Evolutionary conservation across 2,797 vertebrate genomes (phyloP).

Genomic region (Brachymystax lenok): DNA sequence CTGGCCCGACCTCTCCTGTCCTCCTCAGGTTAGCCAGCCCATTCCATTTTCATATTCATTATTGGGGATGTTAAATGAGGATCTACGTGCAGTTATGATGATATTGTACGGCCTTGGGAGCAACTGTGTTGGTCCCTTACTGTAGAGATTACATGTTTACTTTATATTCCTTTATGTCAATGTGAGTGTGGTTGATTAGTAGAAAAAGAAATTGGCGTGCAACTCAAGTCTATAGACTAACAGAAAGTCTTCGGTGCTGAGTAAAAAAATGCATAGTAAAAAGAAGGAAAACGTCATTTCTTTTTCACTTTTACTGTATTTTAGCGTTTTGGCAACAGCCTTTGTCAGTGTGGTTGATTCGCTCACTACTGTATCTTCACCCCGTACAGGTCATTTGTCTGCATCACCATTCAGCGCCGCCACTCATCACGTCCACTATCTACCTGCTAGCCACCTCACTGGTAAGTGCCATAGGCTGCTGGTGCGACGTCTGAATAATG

Average conservation of each 20-base stretch:
- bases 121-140: background rate
- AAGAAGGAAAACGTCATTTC: background rate
- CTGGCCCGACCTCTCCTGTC: slow-evolving; percentile 85
- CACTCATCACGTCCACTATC: slow-evolving; percentile 22
- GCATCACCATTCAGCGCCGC: slow-evolving; percentile 17
- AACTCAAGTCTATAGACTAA: no score
- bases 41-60: background rate
- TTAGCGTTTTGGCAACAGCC: background rate
- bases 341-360: background rate
- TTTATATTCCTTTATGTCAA: background rate
- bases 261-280: background rate
- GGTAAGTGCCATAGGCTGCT: slow-evolving; percentile 13
- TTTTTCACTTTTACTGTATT: background rate
- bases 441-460: slow-evolving; percentile 18
- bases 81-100: background rate
- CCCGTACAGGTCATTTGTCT: slow-evolving; percentile 9
- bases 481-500: background rate
- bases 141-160: no score
- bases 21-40: slow-evolving; percentile 76
- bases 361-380: background rate
- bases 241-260: no score
- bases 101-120: background rate
- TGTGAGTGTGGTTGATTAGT: background rate
- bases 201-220: no score
- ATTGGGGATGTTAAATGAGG: background rate